Evolutionary conservation across 2,113 vertebrate genomes (phyloP).

Genomic region (Sula dactylatra): DNA sequence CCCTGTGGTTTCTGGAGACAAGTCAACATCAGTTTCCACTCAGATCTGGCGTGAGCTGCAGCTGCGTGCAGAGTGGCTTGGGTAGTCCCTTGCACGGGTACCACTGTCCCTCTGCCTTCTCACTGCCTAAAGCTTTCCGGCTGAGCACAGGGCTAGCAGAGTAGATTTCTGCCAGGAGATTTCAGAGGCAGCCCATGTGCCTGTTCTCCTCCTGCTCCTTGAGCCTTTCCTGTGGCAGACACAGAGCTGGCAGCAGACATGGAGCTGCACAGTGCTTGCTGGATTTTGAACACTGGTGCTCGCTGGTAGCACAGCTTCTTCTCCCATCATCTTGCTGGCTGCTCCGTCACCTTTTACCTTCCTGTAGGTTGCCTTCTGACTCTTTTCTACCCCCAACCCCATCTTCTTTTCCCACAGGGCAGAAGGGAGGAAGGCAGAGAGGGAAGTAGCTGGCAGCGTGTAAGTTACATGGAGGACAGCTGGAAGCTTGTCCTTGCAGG

Average conservation of each 20-base stretch:
- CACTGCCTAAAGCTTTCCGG: not conserved
- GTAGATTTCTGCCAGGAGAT: not conserved
- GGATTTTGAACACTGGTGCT: not conserved
- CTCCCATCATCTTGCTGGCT: not conserved
- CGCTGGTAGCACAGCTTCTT: not conserved
- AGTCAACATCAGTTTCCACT: not conserved
- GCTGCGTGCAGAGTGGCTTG: not conserved
- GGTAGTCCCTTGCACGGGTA: not conserved
- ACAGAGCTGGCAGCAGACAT: fast-evolving
- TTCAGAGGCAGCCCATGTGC: not conserved
- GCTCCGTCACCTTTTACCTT: not conserved
- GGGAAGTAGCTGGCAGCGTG: not conserved
- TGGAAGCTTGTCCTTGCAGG: not conserved
- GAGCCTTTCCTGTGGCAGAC: not conserved
- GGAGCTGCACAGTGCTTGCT: not conserved
- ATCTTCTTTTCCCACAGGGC: not conserved
- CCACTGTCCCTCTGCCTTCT: not conserved
- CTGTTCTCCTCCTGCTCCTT: not conserved
- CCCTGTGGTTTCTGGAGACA: not conserved
- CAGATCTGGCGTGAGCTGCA: not conserved
- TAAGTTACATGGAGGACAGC: not conserved
- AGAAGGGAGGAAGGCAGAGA: not conserved
- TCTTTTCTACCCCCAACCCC: not conserved
- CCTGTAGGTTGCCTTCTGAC: not conserved
- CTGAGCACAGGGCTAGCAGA: not conserved